These are phyloP conservation scores for Ciona savignyi DNA, from an alignment of 23 tunicate genomes.

Conservation along the genomic window DNA sequence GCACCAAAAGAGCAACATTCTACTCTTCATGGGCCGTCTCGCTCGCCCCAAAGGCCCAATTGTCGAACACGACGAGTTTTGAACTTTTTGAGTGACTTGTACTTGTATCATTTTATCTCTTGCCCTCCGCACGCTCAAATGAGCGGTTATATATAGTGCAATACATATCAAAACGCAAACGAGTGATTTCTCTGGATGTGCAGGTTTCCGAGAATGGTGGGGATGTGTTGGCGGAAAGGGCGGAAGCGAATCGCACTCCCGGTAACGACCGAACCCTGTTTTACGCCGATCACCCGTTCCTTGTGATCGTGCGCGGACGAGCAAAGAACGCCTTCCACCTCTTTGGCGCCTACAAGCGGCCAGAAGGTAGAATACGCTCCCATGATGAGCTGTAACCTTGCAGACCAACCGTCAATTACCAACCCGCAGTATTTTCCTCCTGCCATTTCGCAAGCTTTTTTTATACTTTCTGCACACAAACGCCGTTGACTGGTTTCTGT, in stretches of 20 bases:
- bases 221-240: slow-evolving; percentile 52
- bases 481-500: too few relatives aligned
- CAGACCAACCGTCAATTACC: neutral
- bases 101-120: too few relatives aligned
- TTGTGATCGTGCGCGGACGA: slow-evolving; percentile 49
- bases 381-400: slow-evolving; percentile 59
- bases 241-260: slow-evolving; percentile 40
- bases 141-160: neutral
- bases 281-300: slow-evolving; percentile 85
- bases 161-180: neutral
- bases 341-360: slow-evolving; percentile 63
- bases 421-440: too few relatives aligned
- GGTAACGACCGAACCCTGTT: slow-evolving; percentile 27
- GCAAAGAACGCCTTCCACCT: slow-evolving; percentile 30
- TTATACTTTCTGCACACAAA: too few relatives aligned
- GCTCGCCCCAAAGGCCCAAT: slow-evolving; percentile 39
- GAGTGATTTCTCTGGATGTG: too few relatives aligned
- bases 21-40: slow-evolving; percentile 69
- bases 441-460: too few relatives aligned
- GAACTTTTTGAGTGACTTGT: too few relatives aligned
- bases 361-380: slow-evolving; percentile 27
- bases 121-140: too few relatives aligned
- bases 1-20: slow-evolving; percentile 33
- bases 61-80: slow-evolving; percentile 5
- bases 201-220: slow-evolving; percentile 74